Conservation (phyloP, 2,888 invertebrate species). For the Nineta flava region DNA sequence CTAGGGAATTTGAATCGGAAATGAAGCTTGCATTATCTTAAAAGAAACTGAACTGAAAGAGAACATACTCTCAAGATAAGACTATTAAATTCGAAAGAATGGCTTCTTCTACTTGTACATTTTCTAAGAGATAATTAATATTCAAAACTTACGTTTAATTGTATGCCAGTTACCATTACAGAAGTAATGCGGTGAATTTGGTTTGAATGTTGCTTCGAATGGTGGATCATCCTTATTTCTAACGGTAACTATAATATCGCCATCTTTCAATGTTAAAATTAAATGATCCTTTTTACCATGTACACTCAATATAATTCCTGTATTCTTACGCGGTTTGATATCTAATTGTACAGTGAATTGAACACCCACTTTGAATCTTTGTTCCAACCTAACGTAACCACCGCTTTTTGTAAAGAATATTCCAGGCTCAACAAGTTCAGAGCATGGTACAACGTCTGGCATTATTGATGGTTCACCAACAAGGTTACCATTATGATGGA, state of each 20-base stretch:
- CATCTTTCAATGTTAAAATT: slow-evolving; percentile 74
- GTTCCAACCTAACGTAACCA: slow-evolving; percentile 53
- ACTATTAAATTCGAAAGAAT: too few relatives aligned
- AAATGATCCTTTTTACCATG: slow-evolving; percentile 72
- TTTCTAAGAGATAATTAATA: too few relatives aligned
- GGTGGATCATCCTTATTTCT: slow-evolving; percentile 65
- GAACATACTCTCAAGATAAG: too few relatives aligned
- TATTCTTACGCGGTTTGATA: slow-evolving; percentile 68
- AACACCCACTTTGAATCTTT: slow-evolving; percentile 63
- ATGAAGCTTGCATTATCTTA: too few relatives aligned
- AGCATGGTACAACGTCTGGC: slow-evolving; percentile 60
- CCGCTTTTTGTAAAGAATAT: slow-evolving; percentile 68
- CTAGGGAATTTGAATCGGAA: too few relatives aligned
- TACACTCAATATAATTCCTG: slow-evolving; percentile 74
- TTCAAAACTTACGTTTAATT: slow-evolving; percentile 43
- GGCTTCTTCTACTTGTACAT: neutral
- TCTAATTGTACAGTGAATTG: slow-evolving; percentile 69
- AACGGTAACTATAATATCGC: slow-evolving; percentile 66
- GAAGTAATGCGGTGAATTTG: slow-evolving; percentile 47
- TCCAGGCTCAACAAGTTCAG: slow-evolving; percentile 61
- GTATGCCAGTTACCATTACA: slow-evolving; percentile 96
- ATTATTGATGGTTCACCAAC: slow-evolving; percentile 41
- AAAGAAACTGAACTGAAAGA: too few relatives aligned
- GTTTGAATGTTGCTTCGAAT: slow-evolving; percentile 55
- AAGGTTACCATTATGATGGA: slow-evolving; percentile 50